Base-by-base conservation (phyloP, 2,888 invertebrate genomes). In the Schizaphis graminum region DNA sequence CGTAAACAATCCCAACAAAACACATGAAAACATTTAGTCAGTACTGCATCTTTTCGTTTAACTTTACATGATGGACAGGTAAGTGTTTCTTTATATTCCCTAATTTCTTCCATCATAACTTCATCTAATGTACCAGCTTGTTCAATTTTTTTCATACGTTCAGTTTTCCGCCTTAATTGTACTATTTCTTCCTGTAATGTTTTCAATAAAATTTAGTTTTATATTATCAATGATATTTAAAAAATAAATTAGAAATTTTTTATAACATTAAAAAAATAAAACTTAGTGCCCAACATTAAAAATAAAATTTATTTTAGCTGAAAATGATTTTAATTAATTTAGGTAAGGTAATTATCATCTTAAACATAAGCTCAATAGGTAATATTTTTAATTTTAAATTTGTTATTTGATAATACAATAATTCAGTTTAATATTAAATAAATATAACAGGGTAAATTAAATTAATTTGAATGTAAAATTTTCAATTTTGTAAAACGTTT, bases 21-120 rank as follows among this genome's bases (percentile, higher is more conserved):
- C 93, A 99, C 99, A 96, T 99, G 99, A 97, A 99, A 99, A 96
- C 99, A 99, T 96, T 99, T 99, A 94, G 99, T 99, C 56, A 99
- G 97, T 67, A 99, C 99, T 0, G 99, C 99, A 96, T 99, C 99
- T 96, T 99, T 99, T 95, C 99, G 97, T 96, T 99, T 99, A 93
- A 98, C 98, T 97, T 99, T 99, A 96, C 99, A 99, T 0, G 99
- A 99, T 0, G 99, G 99, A 96, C 99, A 99, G 0, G 99, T 99
- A 93, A 99, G 97, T 0, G 98, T 99, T 96, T 99, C 99, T 96
- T 99, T 99, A 96, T 99, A 99, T 96, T 99, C 99, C 3, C 99
- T 97, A 94, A 99, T 98, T 96, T 99, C 99, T 96, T 99, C 99
- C 95, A 99, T 97, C 96, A 99, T 97, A 85, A 99, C 99, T 96